Percentiles rank a stretch among this genome's conserved stretches.
These are phyloP conservation scores for Hippasteria phrygiana DNA, from an alignment of 53 echinoderm and acorn worm species.

Conservation along the genomic window DNA sequence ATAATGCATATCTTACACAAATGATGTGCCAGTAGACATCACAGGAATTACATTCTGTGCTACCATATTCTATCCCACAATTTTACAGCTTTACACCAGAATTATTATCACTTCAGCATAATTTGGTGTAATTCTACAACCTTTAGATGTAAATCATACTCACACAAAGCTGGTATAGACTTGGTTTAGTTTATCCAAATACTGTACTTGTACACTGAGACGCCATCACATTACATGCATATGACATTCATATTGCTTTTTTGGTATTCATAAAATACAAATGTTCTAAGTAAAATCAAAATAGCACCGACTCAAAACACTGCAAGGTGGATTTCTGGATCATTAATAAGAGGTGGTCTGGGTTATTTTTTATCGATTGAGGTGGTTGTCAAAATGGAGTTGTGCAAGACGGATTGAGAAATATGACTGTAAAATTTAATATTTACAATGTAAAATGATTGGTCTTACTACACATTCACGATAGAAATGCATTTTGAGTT, in stretches of 20 bases:
- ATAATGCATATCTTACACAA: not conserved
- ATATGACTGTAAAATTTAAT: conserved; percentile 23
- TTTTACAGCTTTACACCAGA: not conserved
- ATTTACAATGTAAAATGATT: conserved; percentile 47
- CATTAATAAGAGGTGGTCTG: not conserved
- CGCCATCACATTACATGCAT: too few species aligned
- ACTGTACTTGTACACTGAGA: not conserved
- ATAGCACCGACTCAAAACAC: not conserved
- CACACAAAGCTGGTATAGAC: too few species aligned
- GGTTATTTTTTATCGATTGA: not conserved
- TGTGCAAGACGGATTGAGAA: conserved; percentile 12
- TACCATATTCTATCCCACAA: not conserved
- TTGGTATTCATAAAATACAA: not conserved
- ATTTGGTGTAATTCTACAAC: not conserved
- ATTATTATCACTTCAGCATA: not conserved
- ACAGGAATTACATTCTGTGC: not conserved
- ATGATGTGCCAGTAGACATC: too few species aligned
- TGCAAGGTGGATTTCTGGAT: not conserved
- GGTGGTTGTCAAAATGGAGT: not conserved
- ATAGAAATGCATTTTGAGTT: not conserved
- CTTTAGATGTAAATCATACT: not conserved
- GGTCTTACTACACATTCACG: conserved; percentile 33
- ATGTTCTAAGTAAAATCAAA: not conserved
- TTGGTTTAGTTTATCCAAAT: not conserved
- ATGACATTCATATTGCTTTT: not conserved